Evolutionary conservation across 2,113 vertebrate genomes (phyloP).

Genomic region (Ictalurus furcatus): DNA sequence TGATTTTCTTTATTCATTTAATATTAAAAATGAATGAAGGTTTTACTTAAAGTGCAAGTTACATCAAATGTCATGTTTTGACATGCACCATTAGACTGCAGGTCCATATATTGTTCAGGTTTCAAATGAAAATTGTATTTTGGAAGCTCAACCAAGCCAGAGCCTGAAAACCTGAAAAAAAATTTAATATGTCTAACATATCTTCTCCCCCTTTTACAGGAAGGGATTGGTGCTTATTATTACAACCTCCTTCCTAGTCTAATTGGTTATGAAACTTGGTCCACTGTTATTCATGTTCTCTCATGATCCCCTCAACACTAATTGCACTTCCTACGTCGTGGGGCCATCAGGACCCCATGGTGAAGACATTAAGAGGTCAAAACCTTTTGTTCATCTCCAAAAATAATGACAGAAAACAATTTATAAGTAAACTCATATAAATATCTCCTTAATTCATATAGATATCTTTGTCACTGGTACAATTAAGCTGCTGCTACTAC

Average conservation of each 20-base stretch:
- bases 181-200: not conserved
- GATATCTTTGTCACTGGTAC: not conserved
- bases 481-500: not conserved
- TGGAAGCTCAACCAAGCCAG: not conserved
- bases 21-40: not conserved
- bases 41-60: not conserved
- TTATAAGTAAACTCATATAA: not conserved
- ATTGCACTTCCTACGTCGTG: conserved; percentile 71
- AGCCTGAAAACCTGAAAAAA: not conserved
- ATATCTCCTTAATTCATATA: not conserved
- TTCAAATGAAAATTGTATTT: not conserved
- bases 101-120: not conserved
- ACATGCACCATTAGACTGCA: not conserved
- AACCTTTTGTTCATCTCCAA: conserved; percentile 35
- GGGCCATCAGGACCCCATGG: conserved; percentile 44
- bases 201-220: conserved; percentile 58
- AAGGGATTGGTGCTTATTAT: conserved; percentile 58
- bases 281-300: conserved; percentile 61
- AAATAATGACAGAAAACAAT: conserved; percentile 15
- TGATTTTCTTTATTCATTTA: not conserved
- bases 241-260: conserved; percentile 69
- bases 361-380: conserved; percentile 60
- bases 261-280: conserved; percentile 49
- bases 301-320: conserved; percentile 56
- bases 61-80: not conserved